Base-by-base conservation (phyloP, 2,113 vertebrate genomes). In the Lethenteron camtschaticum region DNA sequence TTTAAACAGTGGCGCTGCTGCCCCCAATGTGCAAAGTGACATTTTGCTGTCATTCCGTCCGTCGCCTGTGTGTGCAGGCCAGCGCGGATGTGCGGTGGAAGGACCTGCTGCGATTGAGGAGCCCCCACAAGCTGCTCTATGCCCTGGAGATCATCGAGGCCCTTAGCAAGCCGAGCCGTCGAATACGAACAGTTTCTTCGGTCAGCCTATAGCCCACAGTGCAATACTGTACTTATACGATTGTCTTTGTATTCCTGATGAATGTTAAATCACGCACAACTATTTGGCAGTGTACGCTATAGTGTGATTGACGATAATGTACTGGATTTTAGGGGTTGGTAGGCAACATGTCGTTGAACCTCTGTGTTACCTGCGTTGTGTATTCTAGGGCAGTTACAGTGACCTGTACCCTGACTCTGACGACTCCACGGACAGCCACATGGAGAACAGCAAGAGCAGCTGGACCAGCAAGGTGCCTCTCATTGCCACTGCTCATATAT, bases 361-460 rank as follows among this genome's bases (percentile, higher is more conserved):
- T 20, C 9, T 71, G 59, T 12, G 63, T 41, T 41, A 41, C n/a
- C 68, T 70, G 9, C 68, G 56, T 57, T 41, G 79, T 55, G 73
- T 10, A 69, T 73, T 72, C 2, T 76, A 99, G 94, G 94, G 94
- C 71, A 99, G 94, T 82, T 99, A 96, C 56, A 96, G 94, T 60
- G 94, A 99, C 71, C 81, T 96, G 73, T 99, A 99, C 77, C 92
- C 94, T 56, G 94, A 99, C 77, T 99, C 94, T 0, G 94, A 99
- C 72, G 94, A 99, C 77, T 99, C 94, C 10, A 92, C 87, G 72
- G 94, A 99, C 76, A 91, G 96, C 79, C 92, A 95, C 79, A 94
- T 99, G 69, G 94, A 99, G 78, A 99, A 99, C 70, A 96, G 92
- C 82, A 99, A 99, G 81, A 99, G 95, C 81, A 87, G 87, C 0